Evolutionary conservation across 2,797 vertebrate genomes (phyloP), one percentile per base, ranked within the genome.

Genomic region (Craterocephalus amniculus): DNA sequence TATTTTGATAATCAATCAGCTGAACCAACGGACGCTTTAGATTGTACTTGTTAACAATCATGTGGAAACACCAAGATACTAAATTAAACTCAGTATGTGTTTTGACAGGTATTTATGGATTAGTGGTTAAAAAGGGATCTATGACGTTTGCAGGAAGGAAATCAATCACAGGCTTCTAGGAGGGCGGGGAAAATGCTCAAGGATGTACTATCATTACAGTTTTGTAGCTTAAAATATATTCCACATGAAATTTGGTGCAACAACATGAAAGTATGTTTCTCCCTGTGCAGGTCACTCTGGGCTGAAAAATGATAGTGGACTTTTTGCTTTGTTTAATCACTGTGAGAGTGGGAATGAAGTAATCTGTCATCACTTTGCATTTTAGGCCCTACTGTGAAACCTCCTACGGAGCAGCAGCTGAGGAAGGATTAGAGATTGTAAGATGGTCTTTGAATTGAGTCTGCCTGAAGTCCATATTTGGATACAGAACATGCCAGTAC

Each of bases 401-500:
- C 10, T 80, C 56, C 40, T 74, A 58, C 45, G 35, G 74, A 67
- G 74, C 38, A 67, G 55, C 32, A 63, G 71, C 63, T 43, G 68
- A 76, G 52, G 14, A 4, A 45, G 66, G 54, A 86, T 83, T 78
- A 74, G 24, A 54, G 66, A 70, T 61, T 45, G 14, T 29, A 60
- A 63, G 10, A 73, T 26, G 64, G 51, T 48, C 38, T 80, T 79
- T 70, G 68, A 72, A 36, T 29, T 27, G 40, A 67, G 65, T 65
- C 67, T 55, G 52, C 67, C 69, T 74, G n/a, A 10, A 13, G 62
- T 75, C 68, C 77, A 52, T 79, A 58, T 64, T 61, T 52, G 64
- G 69, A 56, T 67, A 36, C 35, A 72, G 61, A 83, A 83, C 83
- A 60, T 81, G 91, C 70, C 76, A 62, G 76, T 74, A 88, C 88